Percentiles rank a stretch among this genome's conserved stretches.
phyloP scores from a whole-genome alignment of 2,113 vertebrate genomes.

The Chelonoidis abingdonii region DNA sequence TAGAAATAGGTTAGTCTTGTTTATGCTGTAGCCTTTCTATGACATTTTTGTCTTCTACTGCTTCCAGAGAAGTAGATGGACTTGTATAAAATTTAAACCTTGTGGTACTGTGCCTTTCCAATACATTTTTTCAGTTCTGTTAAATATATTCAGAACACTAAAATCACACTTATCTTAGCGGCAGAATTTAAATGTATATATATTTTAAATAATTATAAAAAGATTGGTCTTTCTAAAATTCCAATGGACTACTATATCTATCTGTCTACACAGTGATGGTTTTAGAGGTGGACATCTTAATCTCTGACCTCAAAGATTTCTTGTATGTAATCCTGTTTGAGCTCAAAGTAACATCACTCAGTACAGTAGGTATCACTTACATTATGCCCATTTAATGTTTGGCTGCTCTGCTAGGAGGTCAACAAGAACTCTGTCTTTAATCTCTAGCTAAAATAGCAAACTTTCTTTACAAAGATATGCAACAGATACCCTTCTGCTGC shows the following conservation, averaged over 20 bases:
- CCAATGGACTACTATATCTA: rapidly evolving
- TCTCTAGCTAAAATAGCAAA: background rate
- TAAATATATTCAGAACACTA: rapidly evolving
- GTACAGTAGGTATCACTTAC: background rate
- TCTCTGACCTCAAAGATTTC: background rate
- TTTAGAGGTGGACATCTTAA: rapidly evolving
- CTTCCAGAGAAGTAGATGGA: background rate
- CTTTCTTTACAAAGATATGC: rapidly evolving
- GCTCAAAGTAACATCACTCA: background rate
- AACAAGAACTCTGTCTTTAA: background rate
- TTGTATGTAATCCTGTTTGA: background rate
- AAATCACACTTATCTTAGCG: background rate
- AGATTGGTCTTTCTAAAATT: background rate
- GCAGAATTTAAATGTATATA: background rate
- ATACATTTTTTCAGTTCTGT: background rate
- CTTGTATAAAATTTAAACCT: background rate
- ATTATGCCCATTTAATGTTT: background rate
- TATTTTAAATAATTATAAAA: background rate
- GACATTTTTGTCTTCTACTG: background rate
- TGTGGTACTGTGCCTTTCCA: background rate
- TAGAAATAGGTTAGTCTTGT: background rate
- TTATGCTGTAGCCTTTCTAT: background rate
- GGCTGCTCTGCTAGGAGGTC: background rate
- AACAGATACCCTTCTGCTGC: background rate
- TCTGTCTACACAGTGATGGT: rapidly evolving